phyloP scores from a whole-genome alignment of 2,888 invertebrate genomes.

The Apamea sordens region DNA sequence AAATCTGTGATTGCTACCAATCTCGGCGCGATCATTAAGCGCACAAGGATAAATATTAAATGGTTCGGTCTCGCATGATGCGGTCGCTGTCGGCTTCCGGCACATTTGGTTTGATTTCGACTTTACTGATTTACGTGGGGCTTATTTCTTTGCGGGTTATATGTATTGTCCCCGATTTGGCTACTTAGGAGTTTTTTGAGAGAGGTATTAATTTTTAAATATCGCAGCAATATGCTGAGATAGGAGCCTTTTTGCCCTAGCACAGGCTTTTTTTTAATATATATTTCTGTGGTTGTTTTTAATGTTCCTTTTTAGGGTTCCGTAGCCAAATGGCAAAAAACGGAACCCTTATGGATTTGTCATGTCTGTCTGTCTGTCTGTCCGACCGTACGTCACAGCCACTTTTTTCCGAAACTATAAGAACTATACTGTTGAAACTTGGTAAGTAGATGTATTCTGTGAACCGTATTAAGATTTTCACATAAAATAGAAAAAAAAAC shows the following conservation, averaged over 20 bases:
- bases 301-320: no score
- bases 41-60: conserved; percentile 61
- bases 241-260: not conserved
- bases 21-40: conserved; percentile 43
- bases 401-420: no score
- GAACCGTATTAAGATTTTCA: no score
- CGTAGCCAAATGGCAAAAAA: no score
- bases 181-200: not conserved
- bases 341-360: no score
- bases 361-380: no score
- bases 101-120: conserved; percentile 40
- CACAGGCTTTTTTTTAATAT: not conserved
- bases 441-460: no score
- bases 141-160: conserved; percentile 17
- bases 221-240: not conserved
- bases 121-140: conserved; percentile 42
- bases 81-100: conserved; percentile 35
- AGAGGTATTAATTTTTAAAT: not conserved
- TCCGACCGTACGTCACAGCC: no score
- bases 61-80: conserved; percentile 54
- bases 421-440: no score
- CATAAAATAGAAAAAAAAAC: no score
- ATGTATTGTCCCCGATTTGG: not conserved
- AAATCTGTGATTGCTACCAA: conserved; percentile 54
- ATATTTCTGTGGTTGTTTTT: no score